Conservation (phyloP, 1,140 invertebrate species). For the Pseudoatta argentina region DNA sequence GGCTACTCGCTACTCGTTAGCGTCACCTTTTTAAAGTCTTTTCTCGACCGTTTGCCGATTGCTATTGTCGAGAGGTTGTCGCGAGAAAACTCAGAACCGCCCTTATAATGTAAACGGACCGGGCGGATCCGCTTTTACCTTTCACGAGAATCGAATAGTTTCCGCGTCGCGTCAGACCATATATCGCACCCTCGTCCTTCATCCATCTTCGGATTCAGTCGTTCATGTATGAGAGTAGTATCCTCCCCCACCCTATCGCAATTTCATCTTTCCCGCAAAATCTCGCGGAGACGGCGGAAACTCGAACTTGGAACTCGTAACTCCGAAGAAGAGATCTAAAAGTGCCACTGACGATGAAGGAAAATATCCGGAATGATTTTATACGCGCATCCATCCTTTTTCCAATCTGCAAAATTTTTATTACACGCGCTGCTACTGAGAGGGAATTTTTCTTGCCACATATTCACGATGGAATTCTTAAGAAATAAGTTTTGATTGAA, state of each 20-base stretch:
- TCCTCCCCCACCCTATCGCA: conserved; percentile 24
- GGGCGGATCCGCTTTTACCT: conserved; percentile 47
- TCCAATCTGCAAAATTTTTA: conserved; percentile 25
- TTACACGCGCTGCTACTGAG: background rate
- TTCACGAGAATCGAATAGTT: conserved; percentile 60
- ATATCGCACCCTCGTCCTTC: conserved; percentile 29
- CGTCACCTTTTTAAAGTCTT: conserved; percentile 32
- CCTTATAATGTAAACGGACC: conserved; percentile 68
- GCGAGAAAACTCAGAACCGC: conserved; percentile 58
- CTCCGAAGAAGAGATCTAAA: conserved; percentile 40
- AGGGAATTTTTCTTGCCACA: background rate
- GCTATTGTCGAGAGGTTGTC: conserved; percentile 57
- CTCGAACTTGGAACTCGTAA: conserved; percentile 36
- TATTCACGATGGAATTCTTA: background rate
- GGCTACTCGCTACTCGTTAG: background rate
- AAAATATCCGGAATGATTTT: conserved; percentile 47
- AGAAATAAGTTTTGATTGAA: background rate
- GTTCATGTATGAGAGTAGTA: conserved; percentile 45
- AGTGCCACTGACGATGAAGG: conserved; percentile 42
- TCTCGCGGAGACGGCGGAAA: conserved; percentile 31
- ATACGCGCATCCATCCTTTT: conserved; percentile 8
- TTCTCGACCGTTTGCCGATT: conserved; percentile 25
- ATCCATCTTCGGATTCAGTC: conserved; percentile 20
- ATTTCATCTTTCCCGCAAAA: conserved; percentile 37
- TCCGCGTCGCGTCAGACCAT: conserved; percentile 33